A percentile compares a stretch with the other conserved stretches of the same genome.
These are phyloP conservation scores for Aphelinus certus DNA, from an alignment of 1,140 invertebrate genomes.

Conservation along the genomic window DNA sequence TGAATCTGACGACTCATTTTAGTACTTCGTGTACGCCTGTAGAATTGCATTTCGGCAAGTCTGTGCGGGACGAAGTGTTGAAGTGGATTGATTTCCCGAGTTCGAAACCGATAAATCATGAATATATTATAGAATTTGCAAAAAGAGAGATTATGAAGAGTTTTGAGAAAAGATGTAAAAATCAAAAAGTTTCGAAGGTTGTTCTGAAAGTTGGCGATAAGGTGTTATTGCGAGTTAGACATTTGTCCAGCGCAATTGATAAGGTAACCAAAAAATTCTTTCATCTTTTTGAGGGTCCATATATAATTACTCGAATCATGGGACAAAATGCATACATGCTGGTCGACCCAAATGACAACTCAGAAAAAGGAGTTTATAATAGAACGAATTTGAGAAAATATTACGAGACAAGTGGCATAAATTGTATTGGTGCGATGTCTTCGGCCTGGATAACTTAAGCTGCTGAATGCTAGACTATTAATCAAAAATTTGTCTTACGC, in stretches of 20 bases:
- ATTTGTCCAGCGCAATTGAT: not conserved
- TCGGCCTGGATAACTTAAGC: too few relatives aligned
- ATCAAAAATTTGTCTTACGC: too few relatives aligned
- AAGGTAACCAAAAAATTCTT: constrained; percentile 23
- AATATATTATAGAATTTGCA: not conserved
- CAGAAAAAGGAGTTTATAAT: not conserved
- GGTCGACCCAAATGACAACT: not conserved
- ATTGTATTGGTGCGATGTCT: too few relatives aligned
- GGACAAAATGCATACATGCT: constrained; percentile 13
- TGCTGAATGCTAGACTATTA: too few relatives aligned
- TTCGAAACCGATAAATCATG: not conserved
- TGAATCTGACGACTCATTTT: constrained; percentile 54
- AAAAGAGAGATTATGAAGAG: not conserved
- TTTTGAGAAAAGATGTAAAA: not conserved
- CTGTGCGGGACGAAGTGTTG: constrained; percentile 34
- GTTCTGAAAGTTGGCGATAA: constrained; percentile 6
- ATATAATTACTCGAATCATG: not conserved
- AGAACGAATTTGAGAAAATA: not conserved
- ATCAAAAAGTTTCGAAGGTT: not conserved
- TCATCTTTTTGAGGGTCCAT: constrained; percentile 24
- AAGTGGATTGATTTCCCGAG: constrained; percentile 32
- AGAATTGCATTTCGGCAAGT: constrained; percentile 54
- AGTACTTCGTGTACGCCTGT: constrained; percentile 52
- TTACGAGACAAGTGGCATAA: not conserved
- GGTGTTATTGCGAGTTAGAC: constrained; percentile 14